phyloP scores from a whole-genome alignment of 1,140 invertebrate genomes.

The Ostrea denselamellosa region DNA sequence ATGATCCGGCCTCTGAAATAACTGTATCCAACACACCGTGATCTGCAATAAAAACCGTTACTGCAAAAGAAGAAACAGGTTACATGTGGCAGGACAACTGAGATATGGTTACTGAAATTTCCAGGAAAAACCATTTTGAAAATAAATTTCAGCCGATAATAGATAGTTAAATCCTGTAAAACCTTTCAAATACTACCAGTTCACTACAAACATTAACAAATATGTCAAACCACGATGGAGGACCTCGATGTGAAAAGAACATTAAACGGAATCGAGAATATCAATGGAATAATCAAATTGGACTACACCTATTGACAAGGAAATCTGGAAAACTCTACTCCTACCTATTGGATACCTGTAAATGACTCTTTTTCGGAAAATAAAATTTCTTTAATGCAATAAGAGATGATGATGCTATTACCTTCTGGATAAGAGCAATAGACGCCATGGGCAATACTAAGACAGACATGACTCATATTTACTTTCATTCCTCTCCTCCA shows the following conservation, averaged over 20 bases:
- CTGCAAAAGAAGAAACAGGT: background rate
- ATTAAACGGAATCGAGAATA: conserved; percentile 10
- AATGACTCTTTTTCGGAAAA: background rate
- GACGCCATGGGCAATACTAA: conserved; percentile 17
- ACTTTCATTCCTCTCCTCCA: conserved; percentile 19
- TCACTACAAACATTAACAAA: background rate
- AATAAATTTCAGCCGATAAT: background rate
- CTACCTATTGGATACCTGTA: background rate
- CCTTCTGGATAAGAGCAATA: conserved; percentile 7
- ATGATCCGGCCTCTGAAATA: background rate
- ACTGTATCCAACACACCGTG: background rate
- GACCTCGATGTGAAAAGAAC: conserved; percentile 14
- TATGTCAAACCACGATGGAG: background rate
- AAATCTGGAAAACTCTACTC: background rate
- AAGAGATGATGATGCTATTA: conserved; percentile 12
- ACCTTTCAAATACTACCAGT: background rate
- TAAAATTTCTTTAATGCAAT: background rate
- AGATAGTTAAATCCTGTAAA: conserved; percentile 2
- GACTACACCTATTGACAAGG: background rate
- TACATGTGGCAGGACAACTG: background rate
- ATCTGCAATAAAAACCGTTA: background rate
- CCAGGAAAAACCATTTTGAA: conserved; percentile 19
- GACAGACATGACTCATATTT: background rate
- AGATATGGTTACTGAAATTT: background rate
- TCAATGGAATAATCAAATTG: conserved; percentile 19